These are phyloP conservation scores for Nephrotoma appendiculata DNA, from an alignment of 2,888 invertebrate genomes.

Conservation along the genomic window DNA sequence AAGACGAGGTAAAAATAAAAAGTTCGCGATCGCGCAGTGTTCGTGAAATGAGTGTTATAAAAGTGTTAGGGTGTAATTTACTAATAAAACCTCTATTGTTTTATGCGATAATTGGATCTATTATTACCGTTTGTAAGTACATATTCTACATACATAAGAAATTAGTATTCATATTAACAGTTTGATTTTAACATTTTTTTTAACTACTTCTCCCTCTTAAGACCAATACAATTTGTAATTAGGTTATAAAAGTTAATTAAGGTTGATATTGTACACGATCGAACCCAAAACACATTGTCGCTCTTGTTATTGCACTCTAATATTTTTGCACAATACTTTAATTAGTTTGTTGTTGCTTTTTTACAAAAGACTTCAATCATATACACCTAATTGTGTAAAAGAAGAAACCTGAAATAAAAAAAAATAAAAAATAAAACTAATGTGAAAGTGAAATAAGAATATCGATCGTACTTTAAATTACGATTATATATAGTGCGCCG, in stretches of 20 bases:
- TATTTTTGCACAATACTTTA: background rate
- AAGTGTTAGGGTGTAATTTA: background rate
- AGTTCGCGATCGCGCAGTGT: background rate
- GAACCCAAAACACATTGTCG: background rate
- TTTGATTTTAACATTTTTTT: background rate
- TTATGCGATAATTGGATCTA: background rate
- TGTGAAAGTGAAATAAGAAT: background rate
- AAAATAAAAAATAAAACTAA: background rate
- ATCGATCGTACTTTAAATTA: background rate
- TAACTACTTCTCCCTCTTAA: background rate
- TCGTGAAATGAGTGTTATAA: background rate
- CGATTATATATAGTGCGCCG: no score
- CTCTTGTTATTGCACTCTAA: background rate
- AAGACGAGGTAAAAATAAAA: background rate
- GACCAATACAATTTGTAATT: background rate
- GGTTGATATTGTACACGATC: background rate
- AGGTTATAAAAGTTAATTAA: background rate
- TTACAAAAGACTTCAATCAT: background rate
- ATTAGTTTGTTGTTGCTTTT: background rate
- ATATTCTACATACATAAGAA: background rate
- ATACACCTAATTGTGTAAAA: background rate
- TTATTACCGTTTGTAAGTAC: background rate
- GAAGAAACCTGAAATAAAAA: background rate
- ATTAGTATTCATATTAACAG: background rate
- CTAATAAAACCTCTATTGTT: background rate